phyloP scores from a whole-genome alignment of 2,113 vertebrate genomes.

The Misgurnus mizolepis region DNA sequence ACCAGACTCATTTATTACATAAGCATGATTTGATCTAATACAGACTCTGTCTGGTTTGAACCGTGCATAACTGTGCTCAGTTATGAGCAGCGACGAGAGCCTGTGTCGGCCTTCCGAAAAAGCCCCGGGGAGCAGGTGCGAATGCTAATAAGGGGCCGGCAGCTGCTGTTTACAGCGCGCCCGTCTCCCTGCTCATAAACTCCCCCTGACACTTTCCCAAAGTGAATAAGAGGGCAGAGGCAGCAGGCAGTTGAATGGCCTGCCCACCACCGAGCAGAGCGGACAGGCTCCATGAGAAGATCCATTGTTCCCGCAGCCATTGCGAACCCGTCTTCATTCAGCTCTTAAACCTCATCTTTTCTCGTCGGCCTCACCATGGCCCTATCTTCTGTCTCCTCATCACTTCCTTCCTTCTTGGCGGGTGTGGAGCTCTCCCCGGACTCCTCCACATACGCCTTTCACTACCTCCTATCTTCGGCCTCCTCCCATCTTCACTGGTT shows the following conservation, averaged over 20 bases:
- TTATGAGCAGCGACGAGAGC: constrained; percentile 62
- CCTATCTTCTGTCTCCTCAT: constrained; percentile 11
- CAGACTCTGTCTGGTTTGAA: neutral
- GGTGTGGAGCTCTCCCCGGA: neutral
- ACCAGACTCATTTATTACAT: neutral
- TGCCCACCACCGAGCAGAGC: constrained; percentile 57
- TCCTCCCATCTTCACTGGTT: neutral
- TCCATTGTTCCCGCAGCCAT: constrained; percentile 78
- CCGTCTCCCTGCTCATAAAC: constrained; percentile 49
- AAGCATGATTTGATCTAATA: neutral
- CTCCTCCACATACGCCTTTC: constrained; percentile 12
- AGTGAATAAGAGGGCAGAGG: constrained; percentile 53
- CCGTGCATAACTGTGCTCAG: neutral
- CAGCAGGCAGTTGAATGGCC: constrained; percentile 64
- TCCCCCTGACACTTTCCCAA: constrained; percentile 56
- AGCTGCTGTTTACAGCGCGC: constrained; percentile 76
- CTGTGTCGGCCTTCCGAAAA: constrained; percentile 73
- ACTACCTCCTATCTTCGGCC: neutral
- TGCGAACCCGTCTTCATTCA: constrained; percentile 70
- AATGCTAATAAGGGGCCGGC: constrained; percentile 83
- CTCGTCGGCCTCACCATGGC: constrained; percentile 18
- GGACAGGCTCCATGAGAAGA: constrained; percentile 71
- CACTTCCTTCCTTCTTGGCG: constrained; percentile 35
- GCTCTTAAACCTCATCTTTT: constrained; percentile 67
- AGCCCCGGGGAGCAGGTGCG: constrained; percentile 87